Evolutionary conservation across 2,113 vertebrate species (phyloP).

Genomic region (Chaetodon auriga): DNA sequence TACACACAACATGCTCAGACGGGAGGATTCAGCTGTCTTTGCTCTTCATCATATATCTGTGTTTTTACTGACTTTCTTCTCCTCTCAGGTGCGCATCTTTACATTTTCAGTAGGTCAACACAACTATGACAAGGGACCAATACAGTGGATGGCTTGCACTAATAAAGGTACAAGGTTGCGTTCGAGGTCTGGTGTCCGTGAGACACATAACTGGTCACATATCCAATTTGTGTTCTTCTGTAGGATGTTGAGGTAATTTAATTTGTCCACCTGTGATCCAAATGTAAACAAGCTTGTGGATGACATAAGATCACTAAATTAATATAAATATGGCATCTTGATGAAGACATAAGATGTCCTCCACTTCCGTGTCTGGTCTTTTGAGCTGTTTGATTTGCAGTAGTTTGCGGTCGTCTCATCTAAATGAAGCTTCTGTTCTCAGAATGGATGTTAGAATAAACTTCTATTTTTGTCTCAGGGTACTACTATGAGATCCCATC

Average conservation of each 20-base stretch:
- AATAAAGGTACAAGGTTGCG: constrained; percentile 90
- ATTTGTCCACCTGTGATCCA: not conserved
- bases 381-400: not conserved
- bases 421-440: not conserved
- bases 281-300: not conserved
- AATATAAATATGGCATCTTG: not conserved
- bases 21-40: too few species aligned
- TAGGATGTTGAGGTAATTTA: not conserved
- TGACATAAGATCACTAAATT: not conserved
- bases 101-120: constrained; percentile 98
- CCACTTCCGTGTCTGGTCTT: not conserved
- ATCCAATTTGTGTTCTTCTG: not conserved
- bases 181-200: too few species aligned
- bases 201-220: not conserved
- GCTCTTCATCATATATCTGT: not conserved
- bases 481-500: constrained; percentile 99
- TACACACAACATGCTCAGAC: not conserved
- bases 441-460: not conserved
- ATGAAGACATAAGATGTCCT: not conserved
- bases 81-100: constrained; percentile 92
- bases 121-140: constrained; percentile 98
- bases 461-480: constrained; percentile 82
- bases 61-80: not conserved
- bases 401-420: not conserved
- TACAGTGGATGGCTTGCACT: constrained; percentile 97